These are phyloP conservation scores for Apostichopus leukothele DNA, from an alignment of 53 echinoderm and acorn worm species.

Conservation along the genomic window DNA sequence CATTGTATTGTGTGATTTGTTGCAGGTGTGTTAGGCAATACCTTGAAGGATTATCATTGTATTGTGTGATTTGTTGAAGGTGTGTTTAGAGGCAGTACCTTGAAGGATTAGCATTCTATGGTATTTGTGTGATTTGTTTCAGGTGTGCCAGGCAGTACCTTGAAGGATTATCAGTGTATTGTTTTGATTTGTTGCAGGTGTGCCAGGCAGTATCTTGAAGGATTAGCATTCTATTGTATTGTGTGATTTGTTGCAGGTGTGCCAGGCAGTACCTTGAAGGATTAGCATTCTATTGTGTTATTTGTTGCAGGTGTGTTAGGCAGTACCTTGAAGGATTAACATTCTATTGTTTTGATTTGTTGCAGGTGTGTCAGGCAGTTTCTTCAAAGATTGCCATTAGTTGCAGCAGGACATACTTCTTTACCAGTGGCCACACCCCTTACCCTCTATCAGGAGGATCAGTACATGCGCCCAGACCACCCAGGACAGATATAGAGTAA, in stretches of 20 bases:
- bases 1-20: too few species aligned
- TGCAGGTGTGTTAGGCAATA: too few species aligned
- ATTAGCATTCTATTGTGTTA: conserved; percentile 42
- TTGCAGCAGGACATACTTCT: conserved; percentile 90
- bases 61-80: too few species aligned
- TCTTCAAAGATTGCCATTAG: conserved; percentile 79
- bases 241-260: conserved; percentile 58
- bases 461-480: conserved; percentile 83
- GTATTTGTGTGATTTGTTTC: too few species aligned
- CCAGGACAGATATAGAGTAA: conserved; percentile 95
- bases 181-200: too few species aligned
- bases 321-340: background rate
- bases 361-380: conserved; percentile 82
- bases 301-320: too few species aligned
- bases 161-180: conserved; percentile 62
- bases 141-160: conserved; percentile 81
- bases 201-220: too few species aligned
- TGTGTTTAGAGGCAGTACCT: too few species aligned
- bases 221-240: background rate
- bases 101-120: too few species aligned
- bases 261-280: conserved; percentile 79
- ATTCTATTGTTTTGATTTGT: background rate
- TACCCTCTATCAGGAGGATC: conserved; percentile 83
- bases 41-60: too few species aligned
- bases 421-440: conserved; percentile 76